phyloP scores from a whole-genome alignment of 1,140 invertebrate species.

The Harpegnathos saltator region DNA sequence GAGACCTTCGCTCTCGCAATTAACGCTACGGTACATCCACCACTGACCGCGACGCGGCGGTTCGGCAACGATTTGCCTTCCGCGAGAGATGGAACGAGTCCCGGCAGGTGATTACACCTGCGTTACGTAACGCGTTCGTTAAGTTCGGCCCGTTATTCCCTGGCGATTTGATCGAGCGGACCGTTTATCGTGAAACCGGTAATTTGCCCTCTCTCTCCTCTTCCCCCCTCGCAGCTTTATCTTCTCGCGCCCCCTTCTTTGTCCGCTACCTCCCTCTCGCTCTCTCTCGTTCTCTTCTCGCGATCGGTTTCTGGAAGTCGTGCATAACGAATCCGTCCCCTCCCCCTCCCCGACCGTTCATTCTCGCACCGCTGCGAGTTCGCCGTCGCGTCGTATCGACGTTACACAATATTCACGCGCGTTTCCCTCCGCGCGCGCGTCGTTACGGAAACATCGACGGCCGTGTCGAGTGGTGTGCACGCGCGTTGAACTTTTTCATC shows the following conservation, averaged over 20 bases:
- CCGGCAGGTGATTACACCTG: slow-evolving; percentile 74
- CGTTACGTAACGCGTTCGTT: slow-evolving; percentile 73
- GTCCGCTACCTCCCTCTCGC: no score
- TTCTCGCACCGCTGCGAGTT: not conserved
- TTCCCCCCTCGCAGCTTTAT: slow-evolving; percentile 24
- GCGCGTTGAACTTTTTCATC: slow-evolving; percentile 28
- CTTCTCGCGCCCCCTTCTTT: slow-evolving; percentile 16
- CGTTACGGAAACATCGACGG: slow-evolving; percentile 26
- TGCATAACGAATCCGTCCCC: slow-evolving; percentile 41
- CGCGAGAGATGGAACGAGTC: slow-evolving; percentile 62
- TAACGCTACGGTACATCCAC: slow-evolving; percentile 60
- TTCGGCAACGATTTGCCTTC: slow-evolving; percentile 62
- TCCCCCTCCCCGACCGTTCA: not conserved
- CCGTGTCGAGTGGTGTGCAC: slow-evolving; percentile 7
- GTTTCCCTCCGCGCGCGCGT: slow-evolving; percentile 13
- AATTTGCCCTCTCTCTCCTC: slow-evolving; percentile 44
- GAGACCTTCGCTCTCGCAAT: slow-evolving; percentile 71
- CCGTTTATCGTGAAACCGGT: slow-evolving; percentile 74
- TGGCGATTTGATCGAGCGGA: slow-evolving; percentile 71
- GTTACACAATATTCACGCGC: not conserved
- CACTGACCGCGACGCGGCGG: slow-evolving; percentile 36
- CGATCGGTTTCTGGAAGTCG: slow-evolving; percentile 44
- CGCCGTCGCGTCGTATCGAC: slow-evolving; percentile 9
- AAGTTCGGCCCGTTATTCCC: slow-evolving; percentile 67
- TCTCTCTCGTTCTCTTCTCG: slow-evolving; percentile 30